Evolutionary conservation across 1,140 invertebrate genomes (phyloP), one percentile per base, ranked within the genome.

Genomic region (Muscidifurax raptorellus): DNA sequence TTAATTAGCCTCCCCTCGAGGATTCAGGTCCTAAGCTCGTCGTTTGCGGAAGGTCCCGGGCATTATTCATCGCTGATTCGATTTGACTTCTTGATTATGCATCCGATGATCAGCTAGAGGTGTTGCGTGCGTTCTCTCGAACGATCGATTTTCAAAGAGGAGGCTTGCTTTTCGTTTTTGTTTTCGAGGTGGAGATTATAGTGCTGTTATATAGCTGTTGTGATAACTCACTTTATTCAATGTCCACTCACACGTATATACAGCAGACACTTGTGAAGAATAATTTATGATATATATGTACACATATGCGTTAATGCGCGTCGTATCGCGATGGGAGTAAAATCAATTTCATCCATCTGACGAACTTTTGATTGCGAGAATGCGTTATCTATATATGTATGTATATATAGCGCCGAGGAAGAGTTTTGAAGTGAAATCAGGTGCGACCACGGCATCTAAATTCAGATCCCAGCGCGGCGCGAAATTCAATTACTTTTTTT

Each of bases 21-120:
- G 30, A 66, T 78, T 78, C 76, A 66, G 30, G 4, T 25, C 10
- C 28, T 77, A 66, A 78, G 59, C 30, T 78, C 76, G 9, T 64
- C 18, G 59, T 66, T 66, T 66, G 28, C 28, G 18, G 12, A 3
- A 28, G 25, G 10, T 27, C 52, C 44, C 9, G n/a, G 30, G 10
- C 32, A 40, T 67, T 66, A 40, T 79, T 66, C 64, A 10, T 32
- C 59, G 18, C 25, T 67, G 25, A 80, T 80, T 80, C 22, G 36
- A 80, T 80, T 80, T 69, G n/a, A 69, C 32, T 80, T 69, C 78
- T 69, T 32, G 67, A 80, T 59, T 7, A 40, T 15, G 25, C n/a
- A 25, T 44, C 30, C 25, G 30, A 9, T 22, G 22, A 1, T 13
- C n/a, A n/a, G n/a, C n/a, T n/a, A n/a, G n/a, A n/a, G n/a, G n/a